These are phyloP conservation scores for Meandrusa payeni DNA, from an alignment of 2,888 invertebrate species.

Conservation along the genomic window DNA sequence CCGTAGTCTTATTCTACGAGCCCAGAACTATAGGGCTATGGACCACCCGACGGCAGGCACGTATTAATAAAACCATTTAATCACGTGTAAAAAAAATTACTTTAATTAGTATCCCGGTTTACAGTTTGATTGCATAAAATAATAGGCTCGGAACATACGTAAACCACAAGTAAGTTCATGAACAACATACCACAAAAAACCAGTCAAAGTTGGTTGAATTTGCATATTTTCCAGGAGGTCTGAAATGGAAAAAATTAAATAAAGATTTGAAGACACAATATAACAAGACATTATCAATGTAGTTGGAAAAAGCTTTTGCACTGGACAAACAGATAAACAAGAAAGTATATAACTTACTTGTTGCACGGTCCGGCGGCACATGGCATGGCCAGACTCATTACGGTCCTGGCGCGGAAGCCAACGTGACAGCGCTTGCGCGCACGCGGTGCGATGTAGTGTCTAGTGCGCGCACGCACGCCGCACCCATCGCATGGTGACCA, in stretches of 20 bases:
- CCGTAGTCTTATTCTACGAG: too few relatives aligned
- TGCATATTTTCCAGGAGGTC: conserved; percentile 46
- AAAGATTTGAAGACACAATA: neutral
- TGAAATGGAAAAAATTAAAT: conserved; percentile 39
- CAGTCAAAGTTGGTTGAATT: conserved; percentile 64
- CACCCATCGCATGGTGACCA: conserved; percentile 89
- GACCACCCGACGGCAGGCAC: too few relatives aligned
- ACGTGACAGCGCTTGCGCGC: conserved; percentile 84
- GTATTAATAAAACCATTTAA: too few relatives aligned
- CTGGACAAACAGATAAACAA: too few relatives aligned
- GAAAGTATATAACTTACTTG: conserved; percentile 52
- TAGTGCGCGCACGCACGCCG: conserved; percentile 85
- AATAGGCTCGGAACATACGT: too few relatives aligned
- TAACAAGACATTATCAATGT: neutral
- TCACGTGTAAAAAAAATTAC: too few relatives aligned
- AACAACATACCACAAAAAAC: conserved; percentile 61
- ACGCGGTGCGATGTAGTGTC: conserved; percentile 83
- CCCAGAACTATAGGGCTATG: too few relatives aligned
- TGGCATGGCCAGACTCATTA: conserved; percentile 67
- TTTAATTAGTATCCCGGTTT: too few relatives aligned
- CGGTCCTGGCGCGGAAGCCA: conserved; percentile 57
- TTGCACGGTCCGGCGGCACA: conserved; percentile 66
- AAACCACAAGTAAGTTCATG: too few relatives aligned
- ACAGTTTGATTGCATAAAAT: too few relatives aligned
- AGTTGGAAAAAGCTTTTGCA: too few relatives aligned